phyloP scores from a whole-genome alignment of 2,888 invertebrate genomes.

The Hydrotaea cyrtoneurina region DNA sequence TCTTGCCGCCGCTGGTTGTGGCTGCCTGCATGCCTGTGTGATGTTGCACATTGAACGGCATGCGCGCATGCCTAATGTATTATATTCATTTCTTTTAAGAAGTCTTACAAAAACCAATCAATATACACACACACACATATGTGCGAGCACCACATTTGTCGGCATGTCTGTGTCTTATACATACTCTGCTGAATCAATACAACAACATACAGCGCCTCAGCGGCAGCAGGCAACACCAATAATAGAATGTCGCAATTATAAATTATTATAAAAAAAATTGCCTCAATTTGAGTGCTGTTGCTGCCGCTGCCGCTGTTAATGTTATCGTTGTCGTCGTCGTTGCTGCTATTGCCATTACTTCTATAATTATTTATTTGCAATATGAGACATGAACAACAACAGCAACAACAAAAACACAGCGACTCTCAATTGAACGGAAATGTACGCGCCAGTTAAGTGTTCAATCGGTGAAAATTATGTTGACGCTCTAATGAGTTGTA shows the following conservation, averaged over 20 bases:
- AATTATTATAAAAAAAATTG: slow-evolving; percentile 60
- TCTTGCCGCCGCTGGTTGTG: too few relatives aligned
- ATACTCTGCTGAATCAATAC: background rate
- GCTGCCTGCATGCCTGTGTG: background rate
- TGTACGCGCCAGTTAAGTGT: slow-evolving; percentile 70
- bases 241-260: slow-evolving; percentile 62
- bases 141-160: background rate
- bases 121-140: slow-evolving; percentile 13
- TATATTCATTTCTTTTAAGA: slow-evolving; percentile 48
- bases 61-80: slow-evolving; percentile 60
- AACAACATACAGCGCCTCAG: slow-evolving; percentile 21
- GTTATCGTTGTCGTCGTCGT: background rate
- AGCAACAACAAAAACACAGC: slow-evolving; percentile 29
- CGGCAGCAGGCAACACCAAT: slow-evolving; percentile 25
- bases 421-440: slow-evolving; percentile 67
- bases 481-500: slow-evolving; percentile 60
- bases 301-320: background rate
- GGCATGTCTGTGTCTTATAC: too few relatives aligned
- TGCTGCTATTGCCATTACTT: slow-evolving; percentile 49
- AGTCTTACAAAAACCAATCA: slow-evolving; percentile 63
- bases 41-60: slow-evolving; percentile 7
- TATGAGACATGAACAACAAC: slow-evolving; percentile 62
- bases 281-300: slow-evolving; percentile 41
- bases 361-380: slow-evolving; percentile 64
- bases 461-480: slow-evolving; percentile 68